Evolutionary conservation across 2,113 vertebrate genomes (phyloP), one percentile per base, ranked within the genome.

Genomic region (Microcebus lehilahytsara): DNA sequence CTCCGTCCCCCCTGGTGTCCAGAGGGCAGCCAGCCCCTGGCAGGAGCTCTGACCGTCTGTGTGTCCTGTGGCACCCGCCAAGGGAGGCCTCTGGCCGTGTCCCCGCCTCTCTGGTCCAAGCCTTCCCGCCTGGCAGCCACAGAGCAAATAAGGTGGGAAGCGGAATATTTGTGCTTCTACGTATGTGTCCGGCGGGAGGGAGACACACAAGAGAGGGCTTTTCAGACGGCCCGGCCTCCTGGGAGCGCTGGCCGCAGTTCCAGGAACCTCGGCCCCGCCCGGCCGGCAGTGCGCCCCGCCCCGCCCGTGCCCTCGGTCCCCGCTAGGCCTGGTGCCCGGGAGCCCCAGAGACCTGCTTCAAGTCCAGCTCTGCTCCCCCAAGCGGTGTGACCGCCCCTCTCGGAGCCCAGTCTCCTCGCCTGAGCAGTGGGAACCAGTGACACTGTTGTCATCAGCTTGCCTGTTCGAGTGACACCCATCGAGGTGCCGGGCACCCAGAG

Each of bases 201-300:
- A 78, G 25, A 37, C 6, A 3, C 1, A 89, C 72, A 80, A 91
- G 85, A 69, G 93, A 71, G 62, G 34, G 25, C 72, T 92, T 91
- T 77, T 81, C 72, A 75, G 66, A 67, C 27, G 10, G 20, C 62
- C 20, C 64, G 67, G 62, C 27, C 17, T 60, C 84, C 78, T 0
- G 6, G 62, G 62, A 5, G 40, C 42, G n/a, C 27, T 16, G 89
- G 9, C 25, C 8, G 40, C 58, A 56, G 85, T 80, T 87, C 88
- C 74, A 89, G 94, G 78, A 46, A 46, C 46, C 46, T 37, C 30
- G 64, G 78, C 80, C 64, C 37, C 1, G 7, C 72, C 56, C 0
- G 0, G 80, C 32, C 42, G 2, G 8, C 27, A 22, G 53, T 0
- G 0, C 1, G 37, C 23, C 27, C 14, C 3, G 19, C 16, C 9